Base-by-base conservation (phyloP, 2,888 invertebrate species). In the Hybos culiciformis region DNA sequence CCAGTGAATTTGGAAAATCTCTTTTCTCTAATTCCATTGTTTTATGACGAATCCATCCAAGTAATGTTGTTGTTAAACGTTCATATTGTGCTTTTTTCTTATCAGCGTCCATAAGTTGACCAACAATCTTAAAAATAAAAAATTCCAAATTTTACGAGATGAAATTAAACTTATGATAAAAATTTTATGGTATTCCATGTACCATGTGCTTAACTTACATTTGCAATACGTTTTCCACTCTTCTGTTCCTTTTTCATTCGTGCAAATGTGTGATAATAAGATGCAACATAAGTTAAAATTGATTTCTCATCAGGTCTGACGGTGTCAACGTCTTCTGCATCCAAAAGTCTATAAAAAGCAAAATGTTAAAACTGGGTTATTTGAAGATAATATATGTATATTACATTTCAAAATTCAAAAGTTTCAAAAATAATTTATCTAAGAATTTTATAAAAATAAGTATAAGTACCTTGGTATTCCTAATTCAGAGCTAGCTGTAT, bases 241-340 rank as follows among this genome's bases (percentile, higher is more conserved):
- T 96, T 97, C 71, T 91, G 87, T 62, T 97, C 97, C 61, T 90
- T 93, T 74, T 96, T 97, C 92, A 97, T 94, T 54, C 94, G 77
- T 36, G 97, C 96, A 71, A 98, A 98, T 44, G 96, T 94, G 70
- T 98, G 97, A 69, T 98, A 98, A 70, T 96, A 97, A 14, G 93
- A 92, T 3, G 97, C 96, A 29, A 98, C 94, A 63, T 98, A 98
- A 18, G 97, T 98, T 73, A 98, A 88, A 61, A 98, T 91, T 24
- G 94, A 94, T 68, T 96, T 97, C 71, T 98, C 98, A 63, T 97
- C 97, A 0, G 96, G 96, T 37, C 90, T 75, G 42, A 74, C 80
- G 0, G 85, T 91, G 69, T 97, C 96, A 51, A 98, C 85, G 67
- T 98, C 93, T 74, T 96, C 96, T 47, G 96, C 93, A 63, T 96